Percentiles rank a stretch among this genome's conserved stretches.
Evolutionary conservation across 2,888 invertebrate species (phyloP).

Genomic region (Priocnemis perturbator): DNA sequence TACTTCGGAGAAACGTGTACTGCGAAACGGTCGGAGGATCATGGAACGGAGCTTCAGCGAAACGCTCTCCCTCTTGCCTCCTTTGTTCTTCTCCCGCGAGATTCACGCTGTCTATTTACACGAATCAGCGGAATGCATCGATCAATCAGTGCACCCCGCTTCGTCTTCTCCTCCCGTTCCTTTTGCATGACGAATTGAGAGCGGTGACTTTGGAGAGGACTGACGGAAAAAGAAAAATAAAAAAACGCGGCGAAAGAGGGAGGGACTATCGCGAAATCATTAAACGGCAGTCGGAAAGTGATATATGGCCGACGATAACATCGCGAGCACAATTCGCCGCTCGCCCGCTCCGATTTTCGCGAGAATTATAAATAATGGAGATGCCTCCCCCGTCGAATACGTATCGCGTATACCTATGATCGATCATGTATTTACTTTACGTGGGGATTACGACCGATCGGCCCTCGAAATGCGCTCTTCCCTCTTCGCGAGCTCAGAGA

Average conservation of each 20-base stretch:
- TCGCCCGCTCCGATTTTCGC: not conserved
- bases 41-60: too few relatives aligned
- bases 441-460: constrained; percentile 1
- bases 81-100: too few relatives aligned
- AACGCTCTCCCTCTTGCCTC: too few relatives aligned
- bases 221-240: not conserved
- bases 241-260: not conserved
- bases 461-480: not conserved
- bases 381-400: not conserved
- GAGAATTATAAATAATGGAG: constrained; percentile 5
- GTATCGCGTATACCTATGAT: not conserved
- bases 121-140: too few relatives aligned
- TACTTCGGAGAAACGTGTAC: too few relatives aligned
- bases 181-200: too few relatives aligned
- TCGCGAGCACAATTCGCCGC: not conserved
- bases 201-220: too few relatives aligned
- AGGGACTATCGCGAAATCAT: constrained; percentile 8
- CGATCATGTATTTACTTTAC: not conserved
- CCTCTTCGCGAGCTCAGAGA: constrained; percentile 8
- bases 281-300: not conserved
- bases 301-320: constrained; percentile 2
- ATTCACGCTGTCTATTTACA: too few relatives aligned
- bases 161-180: too few relatives aligned
- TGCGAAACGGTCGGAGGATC: too few relatives aligned
- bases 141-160: too few relatives aligned